phyloP scores from a whole-genome alignment of 2,113 vertebrate species.

The Mormoops blainvillei region DNA sequence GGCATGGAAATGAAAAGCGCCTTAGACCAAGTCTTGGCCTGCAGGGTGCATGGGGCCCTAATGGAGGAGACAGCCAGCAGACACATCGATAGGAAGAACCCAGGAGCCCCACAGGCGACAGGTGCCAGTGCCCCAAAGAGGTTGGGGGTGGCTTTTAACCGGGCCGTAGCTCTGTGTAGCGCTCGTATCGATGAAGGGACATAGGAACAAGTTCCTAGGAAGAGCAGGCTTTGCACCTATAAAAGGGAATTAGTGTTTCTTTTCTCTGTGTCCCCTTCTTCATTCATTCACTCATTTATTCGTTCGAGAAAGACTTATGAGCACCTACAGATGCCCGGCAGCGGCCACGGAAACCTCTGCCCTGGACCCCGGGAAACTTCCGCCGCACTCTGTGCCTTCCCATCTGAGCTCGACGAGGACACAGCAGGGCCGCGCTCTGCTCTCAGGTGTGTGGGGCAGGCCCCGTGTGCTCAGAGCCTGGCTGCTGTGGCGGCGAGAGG shows the following conservation, averaged over 20 bases:
- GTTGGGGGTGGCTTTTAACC: not conserved
- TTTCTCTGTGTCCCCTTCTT: not conserved
- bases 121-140: not conserved
- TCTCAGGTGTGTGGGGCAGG: not conserved
- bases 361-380: not conserved
- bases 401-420: not conserved
- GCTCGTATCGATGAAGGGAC: not conserved
- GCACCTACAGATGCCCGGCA: not conserved
- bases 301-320: not conserved
- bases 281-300: not conserved
- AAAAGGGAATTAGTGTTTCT: not conserved
- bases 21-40: not conserved
- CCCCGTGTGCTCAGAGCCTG: not conserved
- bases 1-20: not conserved
- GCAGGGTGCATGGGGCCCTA: too few species aligned
- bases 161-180: not conserved
- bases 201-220: not conserved
- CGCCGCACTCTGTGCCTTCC: not conserved
- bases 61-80: not conserved
- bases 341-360: not conserved
- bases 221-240: not conserved
- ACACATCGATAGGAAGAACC: not conserved
- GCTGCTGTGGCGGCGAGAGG: accelerated
- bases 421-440: not conserved
- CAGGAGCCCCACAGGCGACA: not conserved